A percentile compares a stretch with the other conserved stretches of the same genome.
These are phyloP conservation scores for Pangasianodon hypophthalmus DNA, from an alignment of 2,113 vertebrate species.

Conservation along the genomic window DNA sequence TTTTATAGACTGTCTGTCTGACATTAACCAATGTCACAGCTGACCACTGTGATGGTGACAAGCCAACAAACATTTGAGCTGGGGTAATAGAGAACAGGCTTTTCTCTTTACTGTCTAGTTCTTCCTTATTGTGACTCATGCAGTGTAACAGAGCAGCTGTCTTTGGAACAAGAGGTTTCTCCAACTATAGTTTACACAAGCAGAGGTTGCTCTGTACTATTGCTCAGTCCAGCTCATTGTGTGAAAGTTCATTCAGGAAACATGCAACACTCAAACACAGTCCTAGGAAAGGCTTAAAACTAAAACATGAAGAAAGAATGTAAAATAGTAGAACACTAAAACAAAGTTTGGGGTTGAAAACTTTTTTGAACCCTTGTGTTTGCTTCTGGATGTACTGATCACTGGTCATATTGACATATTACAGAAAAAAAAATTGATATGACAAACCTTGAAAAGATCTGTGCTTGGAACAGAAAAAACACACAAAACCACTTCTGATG, in stretches of 20 bases:
- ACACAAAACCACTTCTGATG: not conserved
- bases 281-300: not conserved
- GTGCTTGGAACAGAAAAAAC: not conserved
- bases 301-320: not conserved
- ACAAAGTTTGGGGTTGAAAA: not conserved
- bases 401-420: not conserved
- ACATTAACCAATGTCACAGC: not conserved
- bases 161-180: not conserved
- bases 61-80: conserved; percentile 8
- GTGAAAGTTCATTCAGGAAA: conserved; percentile 53
- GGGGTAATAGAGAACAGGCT: not conserved
- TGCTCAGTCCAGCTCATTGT: conserved; percentile 57
- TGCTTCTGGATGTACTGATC: not conserved
- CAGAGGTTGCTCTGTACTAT: conserved; percentile 48
- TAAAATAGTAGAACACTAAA: not conserved
- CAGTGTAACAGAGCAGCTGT: conserved; percentile 36
- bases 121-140: conserved; percentile 4
- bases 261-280: conserved; percentile 41
- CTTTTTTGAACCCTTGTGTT: too few relatives aligned
- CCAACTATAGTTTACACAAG: conserved; percentile 57
- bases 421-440: not conserved
- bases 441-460: not conserved
- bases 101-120: not conserved
- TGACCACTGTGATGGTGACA: conserved; percentile 6
- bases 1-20: conserved; percentile 7